Evolutionary conservation across 1,140 invertebrate genomes (phyloP).

Genomic region (Drosophila sp.): DNA sequence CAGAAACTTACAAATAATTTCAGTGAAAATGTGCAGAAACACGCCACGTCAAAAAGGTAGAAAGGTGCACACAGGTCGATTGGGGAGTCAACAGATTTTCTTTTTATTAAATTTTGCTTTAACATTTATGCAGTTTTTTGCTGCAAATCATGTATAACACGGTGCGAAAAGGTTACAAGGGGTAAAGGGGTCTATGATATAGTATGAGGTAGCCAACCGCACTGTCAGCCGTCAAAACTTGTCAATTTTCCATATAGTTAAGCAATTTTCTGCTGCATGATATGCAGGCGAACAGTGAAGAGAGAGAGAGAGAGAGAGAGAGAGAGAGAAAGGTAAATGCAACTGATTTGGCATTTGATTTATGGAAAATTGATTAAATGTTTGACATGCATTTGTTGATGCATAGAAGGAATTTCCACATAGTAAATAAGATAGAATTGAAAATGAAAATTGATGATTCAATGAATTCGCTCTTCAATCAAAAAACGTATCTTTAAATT

Average conservation of each 20-base stretch:
- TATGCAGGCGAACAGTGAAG: slow-evolving; percentile 34
- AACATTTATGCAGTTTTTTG: slow-evolving; percentile 63
- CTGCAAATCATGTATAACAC: slow-evolving; percentile 59
- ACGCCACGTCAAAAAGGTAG: slow-evolving; percentile 65
- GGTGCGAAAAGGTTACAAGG: too few relatives aligned
- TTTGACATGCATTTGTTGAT: slow-evolving; percentile 10
- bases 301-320: slow-evolving; percentile 1
- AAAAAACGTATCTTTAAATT: neutral
- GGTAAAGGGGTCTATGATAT: neutral
- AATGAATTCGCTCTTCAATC: neutral
- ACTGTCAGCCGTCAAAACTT: slow-evolving; percentile 77
- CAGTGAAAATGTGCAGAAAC: slow-evolving; percentile 54
- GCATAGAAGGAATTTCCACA: neutral
- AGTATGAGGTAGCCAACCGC: slow-evolving; percentile 53
- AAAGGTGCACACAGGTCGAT: slow-evolving; percentile 15
- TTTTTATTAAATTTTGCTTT: slow-evolving; percentile 63
- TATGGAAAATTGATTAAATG: slow-evolving; percentile 76
- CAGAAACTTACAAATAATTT: slow-evolving; percentile 70
- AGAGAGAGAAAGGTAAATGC: slow-evolving; percentile 30
- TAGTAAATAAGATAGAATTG: neutral
- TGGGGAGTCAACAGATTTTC: neutral
- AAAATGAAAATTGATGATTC: slow-evolving; percentile 2
- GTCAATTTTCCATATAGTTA: slow-evolving; percentile 83
- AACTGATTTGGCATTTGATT: slow-evolving; percentile 69
- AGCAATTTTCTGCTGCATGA: slow-evolving; percentile 73